phyloP scores from a whole-genome alignment of 2,888 invertebrate species.

The Mythimna albipuncta region DNA sequence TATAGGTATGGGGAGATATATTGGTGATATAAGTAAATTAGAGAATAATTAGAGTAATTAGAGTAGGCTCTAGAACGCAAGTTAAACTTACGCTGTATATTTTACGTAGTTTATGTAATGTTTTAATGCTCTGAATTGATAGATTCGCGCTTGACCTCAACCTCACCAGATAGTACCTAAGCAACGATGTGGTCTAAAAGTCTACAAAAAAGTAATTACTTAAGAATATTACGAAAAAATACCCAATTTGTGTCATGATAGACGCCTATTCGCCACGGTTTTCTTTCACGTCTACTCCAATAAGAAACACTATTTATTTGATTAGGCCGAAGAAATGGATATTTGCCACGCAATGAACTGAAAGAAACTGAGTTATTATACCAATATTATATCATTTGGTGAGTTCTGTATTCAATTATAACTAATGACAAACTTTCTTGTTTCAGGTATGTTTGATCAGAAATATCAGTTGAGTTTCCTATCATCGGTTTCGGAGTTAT shows the following conservation, averaged over 20 bases:
- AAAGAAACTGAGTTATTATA: conserved; percentile 40
- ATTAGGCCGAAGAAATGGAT: conserved; percentile 51
- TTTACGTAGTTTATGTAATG: no score
- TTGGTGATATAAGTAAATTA: no score
- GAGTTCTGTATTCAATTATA: conserved; percentile 48
- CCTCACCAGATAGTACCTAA: no score
- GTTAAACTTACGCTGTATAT: no score
- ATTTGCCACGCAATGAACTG: conserved; percentile 44
- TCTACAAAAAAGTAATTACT: conserved; percentile 1
- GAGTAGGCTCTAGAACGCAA: no score
- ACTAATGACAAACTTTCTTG: conserved; percentile 50
- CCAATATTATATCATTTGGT: conserved; percentile 33
- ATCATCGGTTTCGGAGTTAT: not conserved
- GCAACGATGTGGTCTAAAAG: no score
- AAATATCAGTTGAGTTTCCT: conserved; percentile 12
- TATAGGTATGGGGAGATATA: no score
- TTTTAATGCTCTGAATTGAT: no score
- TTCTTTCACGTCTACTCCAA: conserved; percentile 19
- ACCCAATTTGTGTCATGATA: conserved; percentile 1
- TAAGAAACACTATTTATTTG: conserved; percentile 40
- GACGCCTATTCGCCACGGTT: conserved; percentile 7
- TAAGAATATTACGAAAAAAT: not conserved
- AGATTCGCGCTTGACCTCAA: no score
- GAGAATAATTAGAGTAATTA: no score
- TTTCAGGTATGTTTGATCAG: conserved; percentile 56